Base-by-base conservation (phyloP, 2,113 vertebrate genomes). In the Tinamus guttatus region DNA sequence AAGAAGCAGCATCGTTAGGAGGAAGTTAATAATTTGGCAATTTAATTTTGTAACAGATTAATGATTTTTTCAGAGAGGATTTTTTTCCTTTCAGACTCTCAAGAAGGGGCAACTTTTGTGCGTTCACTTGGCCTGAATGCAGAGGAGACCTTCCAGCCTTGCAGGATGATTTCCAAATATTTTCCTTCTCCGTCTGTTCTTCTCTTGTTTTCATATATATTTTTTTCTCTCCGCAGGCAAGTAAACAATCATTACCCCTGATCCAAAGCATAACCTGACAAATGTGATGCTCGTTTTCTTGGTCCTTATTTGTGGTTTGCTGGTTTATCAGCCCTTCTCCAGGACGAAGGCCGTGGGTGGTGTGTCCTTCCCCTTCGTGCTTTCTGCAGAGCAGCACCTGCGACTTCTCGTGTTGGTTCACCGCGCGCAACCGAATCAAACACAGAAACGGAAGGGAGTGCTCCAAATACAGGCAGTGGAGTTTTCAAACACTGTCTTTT, bases 1-100 rank as follows among this genome's bases (percentile, higher is more conserved):
- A 84, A 96, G 96, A 90, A 94, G 73, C n/a, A 32, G 73, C 73
- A 73, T 93, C 86, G 76, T 94, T 88, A 86, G 45, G 10, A 85
- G 45, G 58, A 93, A 73, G 67, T 80, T 91, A 93, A 96, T 97
- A 47, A 90, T 85, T 87, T 82, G 81, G 47, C 54, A 89, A 21
- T 75, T 70, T 83, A 91, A 94, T 94, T 96, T 91, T 81, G 51
- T 69, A 94, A 67, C n/a, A 76, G 81, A 71, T 83, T 90, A 56
- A 56, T 81, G 52, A 45, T 41, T 34, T 89, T 90, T 86, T 34
- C 38, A 47, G 16, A 12, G 15, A 76, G 5, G 20, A 34, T 30
- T 40, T 77, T 86, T 82, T 70, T 19, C 14, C 13, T 8, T 8
- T 59, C 60, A 56, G 11, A 40, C 19, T 40, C 41, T 82, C 75